These are phyloP conservation scores for Psettodes erumei DNA, from an alignment of 2,113 vertebrate species.

Conservation along the genomic window DNA sequence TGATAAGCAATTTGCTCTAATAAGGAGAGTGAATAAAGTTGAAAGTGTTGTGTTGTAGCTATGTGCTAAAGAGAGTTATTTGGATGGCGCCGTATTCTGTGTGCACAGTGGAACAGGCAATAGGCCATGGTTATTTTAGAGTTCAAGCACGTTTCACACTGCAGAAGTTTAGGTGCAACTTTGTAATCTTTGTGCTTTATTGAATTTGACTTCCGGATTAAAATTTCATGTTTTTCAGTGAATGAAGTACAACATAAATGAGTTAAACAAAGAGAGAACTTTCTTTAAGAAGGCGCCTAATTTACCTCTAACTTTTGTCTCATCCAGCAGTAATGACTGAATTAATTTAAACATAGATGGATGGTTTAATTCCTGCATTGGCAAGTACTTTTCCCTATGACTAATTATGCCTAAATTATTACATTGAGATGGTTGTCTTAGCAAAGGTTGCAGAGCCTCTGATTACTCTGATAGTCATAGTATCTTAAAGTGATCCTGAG, in stretches of 20 bases:
- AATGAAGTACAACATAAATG: neutral
- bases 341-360: neutral
- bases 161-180: slow-evolving; percentile 26
- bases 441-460: slow-evolving; percentile 9
- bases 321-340: neutral
- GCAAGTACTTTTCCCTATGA: neutral
- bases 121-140: slow-evolving; percentile 25
- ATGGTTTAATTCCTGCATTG: neutral
- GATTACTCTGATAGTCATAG: slow-evolving; percentile 7
- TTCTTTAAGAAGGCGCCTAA: neutral
- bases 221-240: neutral
- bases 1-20: slow-evolving; percentile 75
- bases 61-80: slow-evolving; percentile 50
- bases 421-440: slow-evolving; percentile 27
- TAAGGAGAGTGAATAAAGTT: slow-evolving; percentile 71
- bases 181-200: slow-evolving; percentile 8
- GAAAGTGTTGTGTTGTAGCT: slow-evolving; percentile 67
- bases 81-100: slow-evolving; percentile 26
- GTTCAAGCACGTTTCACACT: slow-evolving; percentile 22
- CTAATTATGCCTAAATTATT: neutral
- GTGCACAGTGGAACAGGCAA: slow-evolving; percentile 31
- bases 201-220: neutral
- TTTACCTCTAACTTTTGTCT: neutral
- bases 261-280: neutral
- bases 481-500: neutral